Evolutionary conservation across 1,140 invertebrate genomes (phyloP).

Genomic region (Papilio dardanus): DNA sequence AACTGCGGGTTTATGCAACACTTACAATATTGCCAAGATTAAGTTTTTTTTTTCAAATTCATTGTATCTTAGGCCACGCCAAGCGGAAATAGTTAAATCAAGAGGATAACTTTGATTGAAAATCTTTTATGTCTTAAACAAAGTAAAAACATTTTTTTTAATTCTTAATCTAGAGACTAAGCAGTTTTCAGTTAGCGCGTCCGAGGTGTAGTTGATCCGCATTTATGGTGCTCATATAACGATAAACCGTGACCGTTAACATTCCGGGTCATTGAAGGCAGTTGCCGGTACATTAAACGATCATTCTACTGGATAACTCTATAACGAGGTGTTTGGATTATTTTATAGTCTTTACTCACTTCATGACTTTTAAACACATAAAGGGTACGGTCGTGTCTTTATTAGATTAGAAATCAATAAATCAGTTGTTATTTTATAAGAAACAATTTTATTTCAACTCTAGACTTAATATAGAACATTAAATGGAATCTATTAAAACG

Average conservation of each 20-base stretch:
- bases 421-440: not conserved
- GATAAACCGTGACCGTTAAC: constrained; percentile 12
- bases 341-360: constrained; percentile 2
- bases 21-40: not conserved
- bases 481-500: too few species aligned
- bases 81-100: not conserved
- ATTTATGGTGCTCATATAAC: constrained; percentile 15
- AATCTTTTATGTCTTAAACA: not conserved
- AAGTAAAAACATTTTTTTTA: not conserved
- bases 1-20: not conserved
- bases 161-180: not conserved
- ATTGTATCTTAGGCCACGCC: not conserved
- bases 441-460: too few species aligned
- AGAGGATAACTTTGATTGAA: not conserved
- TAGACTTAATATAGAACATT: too few species aligned
- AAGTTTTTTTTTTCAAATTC: too few species aligned
- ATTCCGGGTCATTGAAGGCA: constrained; percentile 3
- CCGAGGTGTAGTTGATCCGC: not conserved
- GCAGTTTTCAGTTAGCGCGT: not conserved
- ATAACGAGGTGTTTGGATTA: constrained; percentile 18
- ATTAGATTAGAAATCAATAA: not conserved
- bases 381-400: not conserved
- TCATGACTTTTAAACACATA: not conserved
- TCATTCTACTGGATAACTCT: constrained; percentile 3
- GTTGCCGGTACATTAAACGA: constrained; percentile 12